Conservation (phyloP, 2,797 vertebrate species). For the Lagorchestes hirsutus region DNA sequence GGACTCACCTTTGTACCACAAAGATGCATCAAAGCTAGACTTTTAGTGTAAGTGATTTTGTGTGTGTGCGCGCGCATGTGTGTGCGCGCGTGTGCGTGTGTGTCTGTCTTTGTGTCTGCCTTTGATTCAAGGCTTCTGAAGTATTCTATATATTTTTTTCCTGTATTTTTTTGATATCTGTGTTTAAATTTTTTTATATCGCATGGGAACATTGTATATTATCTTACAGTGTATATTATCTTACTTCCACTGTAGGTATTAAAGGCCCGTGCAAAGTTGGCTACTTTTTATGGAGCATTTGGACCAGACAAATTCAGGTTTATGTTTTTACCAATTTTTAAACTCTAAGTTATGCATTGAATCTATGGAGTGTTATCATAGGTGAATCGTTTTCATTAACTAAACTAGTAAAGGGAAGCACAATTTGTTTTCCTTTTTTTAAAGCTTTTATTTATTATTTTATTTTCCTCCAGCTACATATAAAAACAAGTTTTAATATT, state of each 20-base stretch:
- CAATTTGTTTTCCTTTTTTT: constrained; percentile 16
- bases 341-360: constrained; percentile 12
- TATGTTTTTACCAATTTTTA: constrained; percentile 50
- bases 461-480: too few relatives aligned
- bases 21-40: neutral
- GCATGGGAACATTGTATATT: neutral
- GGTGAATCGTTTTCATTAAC: neutral
- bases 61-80: too few relatives aligned
- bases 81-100: neutral
- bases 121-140: neutral
- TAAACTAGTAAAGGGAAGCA: neutral
- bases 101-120: neutral
- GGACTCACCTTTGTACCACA: neutral
- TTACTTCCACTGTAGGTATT: constrained; percentile 86
- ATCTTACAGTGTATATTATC: neutral
- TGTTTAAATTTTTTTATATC: constrained; percentile 18
- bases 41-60: neutral
- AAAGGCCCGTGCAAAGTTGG: constrained; percentile 92
- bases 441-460: too few relatives aligned
- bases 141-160: neutral
- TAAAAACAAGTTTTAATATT: too few relatives aligned
- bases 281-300: constrained; percentile 94
- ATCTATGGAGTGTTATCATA: constrained; percentile 33
- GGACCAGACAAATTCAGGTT: constrained; percentile 94
- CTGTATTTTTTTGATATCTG: neutral